Evolutionary conservation across 2,888 invertebrate genomes (phyloP).

Genomic region (Troglohyphantes excavatus): DNA sequence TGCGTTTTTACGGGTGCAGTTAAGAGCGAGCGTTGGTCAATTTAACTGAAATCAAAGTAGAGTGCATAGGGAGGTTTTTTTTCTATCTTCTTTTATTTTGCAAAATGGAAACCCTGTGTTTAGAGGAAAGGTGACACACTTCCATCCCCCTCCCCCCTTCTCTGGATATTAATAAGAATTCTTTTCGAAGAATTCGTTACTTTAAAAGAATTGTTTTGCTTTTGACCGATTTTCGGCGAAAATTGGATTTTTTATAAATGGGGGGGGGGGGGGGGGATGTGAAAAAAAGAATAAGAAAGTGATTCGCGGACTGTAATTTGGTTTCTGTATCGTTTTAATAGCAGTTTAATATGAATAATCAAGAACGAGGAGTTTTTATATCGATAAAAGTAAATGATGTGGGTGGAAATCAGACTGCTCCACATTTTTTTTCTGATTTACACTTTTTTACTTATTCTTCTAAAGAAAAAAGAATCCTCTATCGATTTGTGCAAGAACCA

Average conservation of each 20-base stretch:
- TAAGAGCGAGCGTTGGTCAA: constrained; percentile 24
- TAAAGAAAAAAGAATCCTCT: no score
- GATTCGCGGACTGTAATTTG: not conserved
- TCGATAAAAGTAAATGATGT: not conserved
- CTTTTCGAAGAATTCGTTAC: not conserved
- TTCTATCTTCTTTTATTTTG: not conserved
- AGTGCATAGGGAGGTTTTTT: not conserved
- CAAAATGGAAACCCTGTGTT: constrained; percentile 36
- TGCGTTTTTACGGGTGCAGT: constrained; percentile 35
- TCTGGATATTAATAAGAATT: constrained; percentile 1
- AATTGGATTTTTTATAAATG: not conserved
- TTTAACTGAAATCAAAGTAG: constrained; percentile 32
- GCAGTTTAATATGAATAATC: not conserved
- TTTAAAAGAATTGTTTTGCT: not conserved
- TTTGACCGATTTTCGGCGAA: not conserved
- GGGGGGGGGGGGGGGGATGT: not conserved
- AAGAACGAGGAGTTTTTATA: not conserved
- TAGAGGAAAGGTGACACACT: constrained; percentile 2
- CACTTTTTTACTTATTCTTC: no score
- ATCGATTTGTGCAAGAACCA: no score
- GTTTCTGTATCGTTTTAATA: not conserved
- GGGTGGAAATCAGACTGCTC: no score
- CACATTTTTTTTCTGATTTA: no score
- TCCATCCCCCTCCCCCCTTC: no score
- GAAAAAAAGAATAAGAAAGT: not conserved